Evolutionary conservation across 2,797 vertebrate species (phyloP).

Genomic region (Sternarchorhynchus goeldii): DNA sequence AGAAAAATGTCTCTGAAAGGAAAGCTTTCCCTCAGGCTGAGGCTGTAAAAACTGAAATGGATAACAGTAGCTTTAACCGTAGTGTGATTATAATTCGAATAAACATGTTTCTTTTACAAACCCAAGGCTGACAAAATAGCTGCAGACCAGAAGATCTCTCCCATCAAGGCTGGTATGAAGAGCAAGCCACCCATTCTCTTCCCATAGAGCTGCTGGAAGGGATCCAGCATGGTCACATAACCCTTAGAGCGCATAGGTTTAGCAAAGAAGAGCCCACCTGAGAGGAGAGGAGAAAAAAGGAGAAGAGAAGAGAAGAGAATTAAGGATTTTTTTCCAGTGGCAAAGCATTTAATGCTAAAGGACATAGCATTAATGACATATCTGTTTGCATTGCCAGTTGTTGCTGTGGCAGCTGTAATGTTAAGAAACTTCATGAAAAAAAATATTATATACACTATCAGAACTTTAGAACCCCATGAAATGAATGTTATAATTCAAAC

Average conservation of each 20-base stretch:
- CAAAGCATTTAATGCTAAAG: too few relatives aligned
- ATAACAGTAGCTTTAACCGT: too few relatives aligned
- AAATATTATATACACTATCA: too few relatives aligned
- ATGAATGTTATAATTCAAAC: too few relatives aligned
- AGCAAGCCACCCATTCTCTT: conserved; percentile 95
- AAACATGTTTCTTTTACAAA: conserved; percentile 63
- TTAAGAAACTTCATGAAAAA: too few relatives aligned
- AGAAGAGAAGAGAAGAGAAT: neutral
- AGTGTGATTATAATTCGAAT: too few relatives aligned
- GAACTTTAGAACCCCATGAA: too few relatives aligned
- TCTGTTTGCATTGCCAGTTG: neutral
- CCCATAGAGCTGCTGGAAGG: conserved; percentile 95
- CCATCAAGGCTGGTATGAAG: conserved; percentile 96
- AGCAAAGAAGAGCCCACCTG: conserved; percentile 96
- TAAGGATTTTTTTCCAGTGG: neutral
- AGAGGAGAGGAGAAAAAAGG: neutral
- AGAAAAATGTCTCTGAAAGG: too few relatives aligned
- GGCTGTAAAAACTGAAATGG: too few relatives aligned
- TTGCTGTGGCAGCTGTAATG: neutral
- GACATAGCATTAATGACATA: too few relatives aligned
- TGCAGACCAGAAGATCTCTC: conserved; percentile 99
- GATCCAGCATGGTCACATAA: conserved; percentile 97
- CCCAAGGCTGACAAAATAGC: conserved; percentile 96
- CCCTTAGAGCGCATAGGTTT: conserved; percentile 96
- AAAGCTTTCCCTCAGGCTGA: too few relatives aligned